Evolutionary conservation across 2,797 vertebrate species (phyloP).

Genomic region (Chrosomus eos): DNA sequence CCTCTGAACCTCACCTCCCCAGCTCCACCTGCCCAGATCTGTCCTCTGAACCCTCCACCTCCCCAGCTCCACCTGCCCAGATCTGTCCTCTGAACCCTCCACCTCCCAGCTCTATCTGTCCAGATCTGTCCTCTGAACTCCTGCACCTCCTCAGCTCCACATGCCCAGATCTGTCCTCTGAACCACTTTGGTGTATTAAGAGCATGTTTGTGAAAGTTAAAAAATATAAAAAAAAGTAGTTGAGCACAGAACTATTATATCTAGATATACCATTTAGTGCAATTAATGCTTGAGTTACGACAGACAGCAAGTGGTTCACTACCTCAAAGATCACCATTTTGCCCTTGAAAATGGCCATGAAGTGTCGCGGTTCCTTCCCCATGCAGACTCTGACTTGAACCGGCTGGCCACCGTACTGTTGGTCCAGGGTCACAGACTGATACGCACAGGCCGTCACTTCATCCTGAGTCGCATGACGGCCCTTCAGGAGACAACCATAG

Average conservation of each 20-base stretch:
- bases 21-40: no score
- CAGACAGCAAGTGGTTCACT: constrained; percentile 7
- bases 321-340: constrained; percentile 90
- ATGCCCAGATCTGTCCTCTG: no score
- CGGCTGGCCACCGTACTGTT: constrained; percentile 76
- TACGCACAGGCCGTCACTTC: constrained; percentile 86
- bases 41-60: no score
- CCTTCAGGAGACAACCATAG: constrained; percentile 67
- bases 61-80: no score
- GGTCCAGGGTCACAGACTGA: constrained; percentile 83
- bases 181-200: background rate
- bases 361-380: constrained; percentile 90
- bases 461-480: constrained; percentile 83
- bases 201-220: background rate
- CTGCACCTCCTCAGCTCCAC: no score
- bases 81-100: no score
- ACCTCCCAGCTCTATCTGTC: no score
- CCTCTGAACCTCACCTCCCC: no score
- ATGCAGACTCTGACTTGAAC: constrained; percentile 88
- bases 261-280: background rate
- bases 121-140: no score
- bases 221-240: background rate
- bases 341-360: constrained; percentile 91
- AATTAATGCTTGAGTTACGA: background rate
- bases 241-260: background rate